These are phyloP conservation scores for Euphysa ruthae DNA, from an alignment of 30 jellyfish, hydroid and myxozoan genomes.

Conservation along the genomic window DNA sequence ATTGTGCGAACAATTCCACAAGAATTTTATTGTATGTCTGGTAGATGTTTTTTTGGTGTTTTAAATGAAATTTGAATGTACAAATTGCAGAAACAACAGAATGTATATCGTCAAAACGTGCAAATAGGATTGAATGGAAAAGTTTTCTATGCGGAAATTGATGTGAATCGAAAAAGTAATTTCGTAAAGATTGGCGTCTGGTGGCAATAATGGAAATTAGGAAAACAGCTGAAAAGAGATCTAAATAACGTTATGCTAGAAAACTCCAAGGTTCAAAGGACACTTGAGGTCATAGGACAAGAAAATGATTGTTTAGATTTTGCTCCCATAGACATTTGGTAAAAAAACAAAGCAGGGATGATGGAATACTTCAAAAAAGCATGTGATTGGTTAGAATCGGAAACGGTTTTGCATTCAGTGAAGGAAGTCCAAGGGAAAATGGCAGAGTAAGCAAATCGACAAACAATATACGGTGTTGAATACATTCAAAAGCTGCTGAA, in stretches of 20 bases:
- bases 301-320: background rate
- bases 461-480: background rate
- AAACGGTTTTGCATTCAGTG: background rate
- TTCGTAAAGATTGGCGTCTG: background rate
- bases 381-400: conserved; percentile 19
- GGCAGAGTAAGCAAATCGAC: background rate
- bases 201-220: background rate
- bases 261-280: background rate
- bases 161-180: too few relatives aligned
- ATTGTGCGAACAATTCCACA: too few relatives aligned
- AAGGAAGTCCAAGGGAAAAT: background rate
- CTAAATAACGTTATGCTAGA: background rate
- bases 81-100: too few relatives aligned
- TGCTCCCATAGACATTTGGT: conserved; percentile 1
- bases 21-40: too few relatives aligned
- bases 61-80: too few relatives aligned
- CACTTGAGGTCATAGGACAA: background rate
- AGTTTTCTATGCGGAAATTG: too few relatives aligned
- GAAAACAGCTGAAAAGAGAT: background rate
- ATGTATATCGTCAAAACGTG: too few relatives aligned
- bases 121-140: too few relatives aligned
- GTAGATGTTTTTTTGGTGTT: too few relatives aligned
- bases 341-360: background rate
- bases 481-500: background rate
- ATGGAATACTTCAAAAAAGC: background rate